A percentile compares a stretch with the other conserved stretches of the same genome.
Evolutionary conservation across 1,140 invertebrate species (phyloP).

Genomic region (Tetramorium simillimum): DNA sequence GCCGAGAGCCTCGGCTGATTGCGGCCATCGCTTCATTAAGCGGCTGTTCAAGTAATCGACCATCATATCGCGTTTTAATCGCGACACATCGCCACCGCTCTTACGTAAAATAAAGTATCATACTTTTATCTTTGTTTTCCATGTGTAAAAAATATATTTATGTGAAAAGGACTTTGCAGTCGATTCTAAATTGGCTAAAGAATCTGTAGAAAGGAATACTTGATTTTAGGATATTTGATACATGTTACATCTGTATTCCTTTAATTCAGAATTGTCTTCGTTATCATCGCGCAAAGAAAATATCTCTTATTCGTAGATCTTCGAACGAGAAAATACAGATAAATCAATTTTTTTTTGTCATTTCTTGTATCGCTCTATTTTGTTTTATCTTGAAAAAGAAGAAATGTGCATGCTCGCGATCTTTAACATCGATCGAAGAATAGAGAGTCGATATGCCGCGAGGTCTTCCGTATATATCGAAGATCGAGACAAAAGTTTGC

Average conservation of each 20-base stretch:
- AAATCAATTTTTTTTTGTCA: background rate
- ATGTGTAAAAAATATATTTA: background rate
- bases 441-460: conserved; percentile 57
- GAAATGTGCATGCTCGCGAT: conserved; percentile 44
- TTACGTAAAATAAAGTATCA: conserved; percentile 22
- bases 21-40: conserved; percentile 71
- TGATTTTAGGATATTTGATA: background rate
- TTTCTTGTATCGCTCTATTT: background rate
- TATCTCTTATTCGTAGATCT: background rate
- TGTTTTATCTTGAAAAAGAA: conserved; percentile 10
- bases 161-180: background rate
- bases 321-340: background rate
- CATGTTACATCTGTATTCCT: background rate
- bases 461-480: conserved; percentile 69
- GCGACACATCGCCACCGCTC: background rate
- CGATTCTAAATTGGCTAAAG: background rate
- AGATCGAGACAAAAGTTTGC: conserved; percentile 80
- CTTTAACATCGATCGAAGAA: conserved; percentile 59
- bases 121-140: background rate
- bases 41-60: conserved; percentile 36
- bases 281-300: background rate
- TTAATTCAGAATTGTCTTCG: background rate
- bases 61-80: conserved; percentile 31
- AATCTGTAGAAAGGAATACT: background rate
- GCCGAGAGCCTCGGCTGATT: conserved; percentile 65